Evolutionary conservation across 2,113 vertebrate species (phyloP).

Genomic region (Xiphophorus couchianus): DNA sequence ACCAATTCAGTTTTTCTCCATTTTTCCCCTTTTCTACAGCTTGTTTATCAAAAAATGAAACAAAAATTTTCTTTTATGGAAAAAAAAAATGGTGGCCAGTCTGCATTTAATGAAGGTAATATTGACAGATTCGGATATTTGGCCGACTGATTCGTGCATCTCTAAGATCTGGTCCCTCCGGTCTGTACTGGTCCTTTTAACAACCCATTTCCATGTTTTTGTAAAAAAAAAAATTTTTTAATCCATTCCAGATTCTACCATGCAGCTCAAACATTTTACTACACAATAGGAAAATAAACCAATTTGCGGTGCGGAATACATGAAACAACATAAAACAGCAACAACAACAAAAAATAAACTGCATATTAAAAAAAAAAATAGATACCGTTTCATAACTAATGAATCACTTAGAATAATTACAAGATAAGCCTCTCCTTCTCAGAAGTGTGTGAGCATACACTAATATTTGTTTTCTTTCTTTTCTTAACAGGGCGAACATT

Average conservation of each 20-base stretch:
- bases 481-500: constrained; percentile 92
- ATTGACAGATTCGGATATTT: neutral
- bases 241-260: neutral
- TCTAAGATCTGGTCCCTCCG: neutral
- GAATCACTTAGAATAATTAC: neutral
- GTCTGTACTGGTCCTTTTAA: neutral
- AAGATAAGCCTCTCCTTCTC: constrained; percentile 10
- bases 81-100: too few species aligned
- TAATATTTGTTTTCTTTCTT: constrained; percentile 42
- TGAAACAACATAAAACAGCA: neutral
- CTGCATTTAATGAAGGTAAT: neutral
- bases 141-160: neutral
- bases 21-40: too few species aligned
- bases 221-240: too few species aligned
- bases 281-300: neutral
- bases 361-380: too few species aligned
- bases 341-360: too few species aligned
- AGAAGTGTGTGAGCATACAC: neutral
- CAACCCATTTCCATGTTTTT: neutral
- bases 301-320: neutral
- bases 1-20: neutral
- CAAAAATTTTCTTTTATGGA: neutral
- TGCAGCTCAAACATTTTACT: neutral
- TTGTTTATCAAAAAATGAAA: neutral
- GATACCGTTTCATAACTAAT: constrained; percentile 7